A percentile compares a stretch with the other conserved stretches of the same genome.
These are phyloP conservation scores for Triplophysa bombifrons DNA, from an alignment of 2,797 vertebrate species.

Conservation along the genomic window DNA sequence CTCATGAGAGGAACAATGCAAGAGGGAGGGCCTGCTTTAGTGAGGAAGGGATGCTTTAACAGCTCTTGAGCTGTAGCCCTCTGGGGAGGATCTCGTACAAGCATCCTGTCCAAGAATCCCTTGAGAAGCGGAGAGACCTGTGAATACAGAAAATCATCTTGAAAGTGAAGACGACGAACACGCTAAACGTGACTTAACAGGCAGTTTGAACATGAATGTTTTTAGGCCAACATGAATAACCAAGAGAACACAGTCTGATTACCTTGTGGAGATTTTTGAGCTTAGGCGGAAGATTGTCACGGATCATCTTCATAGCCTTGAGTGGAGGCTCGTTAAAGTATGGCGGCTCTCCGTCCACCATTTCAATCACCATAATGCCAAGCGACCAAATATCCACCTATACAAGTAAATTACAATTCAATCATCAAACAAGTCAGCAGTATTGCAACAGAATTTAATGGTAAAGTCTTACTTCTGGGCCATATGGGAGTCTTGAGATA, in stretches of 20 bases:
- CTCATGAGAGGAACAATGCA: slow-evolving; percentile 96
- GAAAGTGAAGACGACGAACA: not conserved
- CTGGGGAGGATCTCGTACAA: slow-evolving; percentile 88
- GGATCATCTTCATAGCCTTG: slow-evolving; percentile 98
- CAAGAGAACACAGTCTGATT: not conserved
- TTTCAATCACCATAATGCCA: slow-evolving; percentile 97
- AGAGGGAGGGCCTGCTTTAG: slow-evolving; percentile 86
- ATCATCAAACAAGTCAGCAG: not conserved
- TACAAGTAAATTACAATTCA: not conserved
- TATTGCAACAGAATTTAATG: not conserved
- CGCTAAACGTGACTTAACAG: not conserved
- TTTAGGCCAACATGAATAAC: not conserved
- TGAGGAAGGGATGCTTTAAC: slow-evolving; percentile 88
- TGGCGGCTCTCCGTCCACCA: slow-evolving; percentile 95
- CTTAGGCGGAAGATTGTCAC: slow-evolving; percentile 93
- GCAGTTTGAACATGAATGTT: not conserved
- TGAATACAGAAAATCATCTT: not conserved
- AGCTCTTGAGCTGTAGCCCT: slow-evolving; percentile 87
- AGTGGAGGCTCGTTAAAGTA: slow-evolving; percentile 96
- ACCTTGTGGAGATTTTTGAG: slow-evolving; percentile 96
- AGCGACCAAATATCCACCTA: slow-evolving; percentile 98
- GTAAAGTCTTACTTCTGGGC: slow-evolving; percentile 82
- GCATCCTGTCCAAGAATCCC: slow-evolving; percentile 90
- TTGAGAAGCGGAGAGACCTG: slow-evolving; percentile 92
- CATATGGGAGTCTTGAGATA: slow-evolving; percentile 93